phyloP scores from a whole-genome alignment of 2,113 vertebrate genomes.

The Rhinoderma darwinii region DNA sequence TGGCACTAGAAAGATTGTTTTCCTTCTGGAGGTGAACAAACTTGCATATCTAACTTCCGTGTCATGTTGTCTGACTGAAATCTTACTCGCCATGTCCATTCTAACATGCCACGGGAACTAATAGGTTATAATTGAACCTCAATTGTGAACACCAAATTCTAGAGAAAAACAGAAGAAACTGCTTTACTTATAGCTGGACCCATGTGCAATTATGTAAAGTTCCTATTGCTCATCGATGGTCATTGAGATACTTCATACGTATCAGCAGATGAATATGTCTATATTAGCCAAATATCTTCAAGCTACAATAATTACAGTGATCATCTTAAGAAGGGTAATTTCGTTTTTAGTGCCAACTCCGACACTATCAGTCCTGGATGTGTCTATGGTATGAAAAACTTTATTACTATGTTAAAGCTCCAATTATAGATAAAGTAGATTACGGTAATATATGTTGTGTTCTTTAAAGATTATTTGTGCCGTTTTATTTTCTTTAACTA shows the following conservation, averaged over 20 bases:
- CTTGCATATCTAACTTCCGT: too few species aligned
- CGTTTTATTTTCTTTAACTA: too few species aligned
- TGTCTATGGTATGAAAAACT: not conserved
- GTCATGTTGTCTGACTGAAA: too few species aligned
- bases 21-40: too few species aligned
- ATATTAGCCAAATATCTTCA: slow-evolving; percentile 11
- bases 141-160: not conserved
- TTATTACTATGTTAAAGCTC: not conserved
- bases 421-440: not conserved
- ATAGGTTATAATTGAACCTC: not conserved
- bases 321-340: slow-evolving; percentile 12
- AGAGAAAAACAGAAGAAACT: not conserved
- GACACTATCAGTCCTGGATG: not conserved
- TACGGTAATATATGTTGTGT: too few species aligned
- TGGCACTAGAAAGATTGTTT: too few species aligned
- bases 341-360: not conserved
- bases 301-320: slow-evolving; percentile 27
- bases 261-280: not conserved
- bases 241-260: not conserved
- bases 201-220: slow-evolving; percentile 4
- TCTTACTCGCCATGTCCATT: not conserved
- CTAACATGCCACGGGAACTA: not conserved
- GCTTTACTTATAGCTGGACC: not conserved
- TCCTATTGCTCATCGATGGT: slow-evolving; percentile 13
- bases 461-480: too few species aligned